A percentile compares a stretch with the other conserved stretches of the same genome.
phyloP scores from a whole-genome alignment of 2,888 invertebrate species.

The Aphodius sticticus region DNA sequence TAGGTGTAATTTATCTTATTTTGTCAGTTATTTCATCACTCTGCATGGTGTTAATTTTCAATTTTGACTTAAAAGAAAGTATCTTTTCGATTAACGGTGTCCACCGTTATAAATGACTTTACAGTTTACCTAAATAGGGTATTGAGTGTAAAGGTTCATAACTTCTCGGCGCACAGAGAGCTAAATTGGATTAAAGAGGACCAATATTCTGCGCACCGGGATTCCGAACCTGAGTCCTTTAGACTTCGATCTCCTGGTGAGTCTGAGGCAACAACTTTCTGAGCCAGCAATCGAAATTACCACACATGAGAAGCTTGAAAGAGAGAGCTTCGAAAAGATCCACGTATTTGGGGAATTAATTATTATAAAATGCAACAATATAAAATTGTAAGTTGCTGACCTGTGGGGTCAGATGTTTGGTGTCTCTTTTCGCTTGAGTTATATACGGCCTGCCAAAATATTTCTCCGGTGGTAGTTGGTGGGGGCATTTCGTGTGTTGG shows the following conservation, averaged over 20 bases:
- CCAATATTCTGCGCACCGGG: background rate
- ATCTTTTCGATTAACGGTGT: too few species aligned
- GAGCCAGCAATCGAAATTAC: background rate
- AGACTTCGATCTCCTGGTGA: background rate
- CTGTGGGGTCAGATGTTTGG: slow-evolving; percentile 7
- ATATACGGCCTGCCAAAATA: slow-evolving; percentile 9
- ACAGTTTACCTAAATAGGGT: background rate
- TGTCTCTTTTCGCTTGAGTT: background rate
- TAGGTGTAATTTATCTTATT: too few species aligned
- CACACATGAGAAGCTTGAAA: background rate
- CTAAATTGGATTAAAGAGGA: background rate
- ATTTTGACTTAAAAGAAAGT: too few species aligned
- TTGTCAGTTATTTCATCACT: too few species aligned
- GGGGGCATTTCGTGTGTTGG: background rate
- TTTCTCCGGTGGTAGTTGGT: slow-evolving; percentile 7
- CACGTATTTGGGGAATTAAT: background rate
- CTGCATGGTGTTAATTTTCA: too few species aligned
- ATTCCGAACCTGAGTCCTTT: background rate
- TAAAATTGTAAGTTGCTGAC: slow-evolving; percentile 5
- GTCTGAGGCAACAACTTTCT: background rate
- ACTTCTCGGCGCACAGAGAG: background rate
- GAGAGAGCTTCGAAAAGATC: background rate
- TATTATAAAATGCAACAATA: too few species aligned
- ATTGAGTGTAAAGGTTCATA: background rate
- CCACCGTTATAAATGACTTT: background rate